These are phyloP conservation scores for Pangasius sanitwongsei DNA, from an alignment of 2,797 vertebrate genomes.

Conservation along the genomic window DNA sequence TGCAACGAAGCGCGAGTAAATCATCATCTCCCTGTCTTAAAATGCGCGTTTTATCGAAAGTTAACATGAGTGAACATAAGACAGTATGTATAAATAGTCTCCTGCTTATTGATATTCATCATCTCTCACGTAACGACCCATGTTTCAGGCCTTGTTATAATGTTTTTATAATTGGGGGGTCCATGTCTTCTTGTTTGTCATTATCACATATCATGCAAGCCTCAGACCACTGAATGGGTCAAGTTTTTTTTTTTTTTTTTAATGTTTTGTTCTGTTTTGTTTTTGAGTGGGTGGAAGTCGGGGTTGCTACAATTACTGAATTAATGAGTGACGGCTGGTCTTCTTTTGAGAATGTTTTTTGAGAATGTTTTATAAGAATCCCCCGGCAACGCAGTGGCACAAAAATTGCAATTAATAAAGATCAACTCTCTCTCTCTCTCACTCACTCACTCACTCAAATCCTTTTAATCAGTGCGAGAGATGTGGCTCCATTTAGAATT, in stretches of 20 bases:
- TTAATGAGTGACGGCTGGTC: slow-evolving; percentile 67
- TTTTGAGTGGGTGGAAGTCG: not conserved
- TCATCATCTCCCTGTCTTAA: too few species aligned
- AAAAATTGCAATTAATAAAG: slow-evolving; percentile 82
- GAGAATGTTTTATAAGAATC: slow-evolving; percentile 66
- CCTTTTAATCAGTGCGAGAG: not conserved
- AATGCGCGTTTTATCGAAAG: too few species aligned
- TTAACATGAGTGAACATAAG: too few species aligned
- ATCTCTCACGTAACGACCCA: too few species aligned
- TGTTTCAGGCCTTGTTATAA: too few species aligned
- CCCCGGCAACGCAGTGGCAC: slow-evolving; percentile 71
- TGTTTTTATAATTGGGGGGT: not conserved
- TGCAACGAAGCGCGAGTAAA: too few species aligned
- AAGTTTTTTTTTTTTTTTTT: not conserved
- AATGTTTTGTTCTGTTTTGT: not conserved
- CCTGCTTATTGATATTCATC: too few species aligned
- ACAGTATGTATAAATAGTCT: too few species aligned
- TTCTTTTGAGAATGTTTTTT: too few species aligned
- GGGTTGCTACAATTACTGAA: slow-evolving; percentile 57
- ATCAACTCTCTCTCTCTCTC: slow-evolving; percentile 66
- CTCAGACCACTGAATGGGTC: not conserved
- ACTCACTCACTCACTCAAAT: not conserved
- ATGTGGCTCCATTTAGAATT: not conserved
- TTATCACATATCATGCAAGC: too few species aligned
- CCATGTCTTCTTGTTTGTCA: not conserved